Percentiles rank a stretch among this genome's conserved stretches.
These are phyloP conservation scores for Mastigias papua DNA, from an alignment of 30 jellyfish, hydroid and myxozoan species.

Conservation along the genomic window DNA sequence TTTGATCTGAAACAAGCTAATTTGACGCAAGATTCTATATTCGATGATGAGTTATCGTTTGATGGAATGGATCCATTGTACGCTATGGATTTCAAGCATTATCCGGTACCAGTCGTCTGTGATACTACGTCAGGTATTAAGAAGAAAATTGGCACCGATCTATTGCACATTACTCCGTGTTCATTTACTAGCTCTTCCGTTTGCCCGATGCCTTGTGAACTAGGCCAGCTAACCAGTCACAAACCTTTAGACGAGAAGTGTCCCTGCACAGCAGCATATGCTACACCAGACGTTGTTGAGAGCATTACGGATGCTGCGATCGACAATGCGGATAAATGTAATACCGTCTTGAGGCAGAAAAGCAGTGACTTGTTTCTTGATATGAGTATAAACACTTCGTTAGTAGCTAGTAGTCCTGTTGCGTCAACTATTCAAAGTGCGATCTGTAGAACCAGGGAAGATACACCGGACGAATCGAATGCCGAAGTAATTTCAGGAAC, in stretches of 20 bases:
- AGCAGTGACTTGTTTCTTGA: background rate
- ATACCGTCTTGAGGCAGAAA: background rate
- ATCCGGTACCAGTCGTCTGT: no score
- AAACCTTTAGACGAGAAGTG: background rate
- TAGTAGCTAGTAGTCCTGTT: conserved; percentile 46
- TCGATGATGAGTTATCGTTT: background rate
- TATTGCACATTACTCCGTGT: background rate
- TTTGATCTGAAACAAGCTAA: background rate
- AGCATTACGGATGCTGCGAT: background rate
- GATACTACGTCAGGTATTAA: no score
- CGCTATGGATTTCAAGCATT: no score
- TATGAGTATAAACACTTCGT: conserved; percentile 14
- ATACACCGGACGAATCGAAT: background rate
- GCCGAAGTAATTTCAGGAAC: background rate
- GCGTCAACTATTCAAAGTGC: background rate
- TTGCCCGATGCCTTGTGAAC: background rate
- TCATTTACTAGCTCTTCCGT: background rate
- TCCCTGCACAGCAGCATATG: background rate
- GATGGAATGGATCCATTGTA: background rate
- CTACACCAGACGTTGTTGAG: background rate
- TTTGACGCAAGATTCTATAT: background rate
- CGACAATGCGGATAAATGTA: background rate
- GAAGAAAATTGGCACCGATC: background rate
- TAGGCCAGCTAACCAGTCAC: background rate
- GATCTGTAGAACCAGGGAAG: background rate